These are phyloP conservation scores for Margaritifera margaritifera DNA, from an alignment of 2,888 invertebrate species.

Conservation along the genomic window DNA sequence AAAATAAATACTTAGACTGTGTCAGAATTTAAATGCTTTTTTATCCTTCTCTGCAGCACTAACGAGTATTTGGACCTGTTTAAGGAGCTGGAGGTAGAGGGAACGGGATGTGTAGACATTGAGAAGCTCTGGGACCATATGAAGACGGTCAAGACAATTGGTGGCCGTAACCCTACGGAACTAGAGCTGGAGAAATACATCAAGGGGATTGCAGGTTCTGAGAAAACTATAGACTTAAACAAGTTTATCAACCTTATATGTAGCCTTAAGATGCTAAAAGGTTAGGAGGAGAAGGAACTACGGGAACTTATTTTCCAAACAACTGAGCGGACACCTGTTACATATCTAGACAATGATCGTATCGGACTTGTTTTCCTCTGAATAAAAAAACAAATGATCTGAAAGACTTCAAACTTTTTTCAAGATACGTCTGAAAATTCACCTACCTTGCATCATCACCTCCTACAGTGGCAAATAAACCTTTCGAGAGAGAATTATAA, in stretches of 20 bases:
- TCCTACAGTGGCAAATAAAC: too few relatives aligned
- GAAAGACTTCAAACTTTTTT: background rate
- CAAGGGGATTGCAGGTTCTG: conserved; percentile 48
- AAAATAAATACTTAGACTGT: background rate
- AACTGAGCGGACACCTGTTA: background rate
- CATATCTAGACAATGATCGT: background rate
- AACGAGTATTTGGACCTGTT: conserved; percentile 63
- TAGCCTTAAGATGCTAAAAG: conserved; percentile 50
- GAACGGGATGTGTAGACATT: conserved; percentile 40
- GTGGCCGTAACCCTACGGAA: conserved; percentile 41
- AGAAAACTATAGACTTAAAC: conserved; percentile 58
- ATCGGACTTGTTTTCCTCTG: background rate
- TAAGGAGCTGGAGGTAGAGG: conserved; percentile 46
- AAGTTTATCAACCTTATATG: conserved; percentile 64
- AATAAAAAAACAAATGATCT: background rate
- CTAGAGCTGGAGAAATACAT: conserved; percentile 51
- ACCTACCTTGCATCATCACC: background rate
- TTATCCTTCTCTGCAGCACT: conserved; percentile 48
- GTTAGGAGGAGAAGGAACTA: conserved; percentile 3
- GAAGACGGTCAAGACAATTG: conserved; percentile 38
- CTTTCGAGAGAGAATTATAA: too few relatives aligned
- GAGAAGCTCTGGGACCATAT: conserved; percentile 49
- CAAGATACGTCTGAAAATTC: background rate
- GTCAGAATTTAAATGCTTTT: background rate
- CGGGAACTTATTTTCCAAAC: background rate